Base-by-base conservation (phyloP, 1,140 invertebrate species). In the Hydropsyche tenuis region DNA sequence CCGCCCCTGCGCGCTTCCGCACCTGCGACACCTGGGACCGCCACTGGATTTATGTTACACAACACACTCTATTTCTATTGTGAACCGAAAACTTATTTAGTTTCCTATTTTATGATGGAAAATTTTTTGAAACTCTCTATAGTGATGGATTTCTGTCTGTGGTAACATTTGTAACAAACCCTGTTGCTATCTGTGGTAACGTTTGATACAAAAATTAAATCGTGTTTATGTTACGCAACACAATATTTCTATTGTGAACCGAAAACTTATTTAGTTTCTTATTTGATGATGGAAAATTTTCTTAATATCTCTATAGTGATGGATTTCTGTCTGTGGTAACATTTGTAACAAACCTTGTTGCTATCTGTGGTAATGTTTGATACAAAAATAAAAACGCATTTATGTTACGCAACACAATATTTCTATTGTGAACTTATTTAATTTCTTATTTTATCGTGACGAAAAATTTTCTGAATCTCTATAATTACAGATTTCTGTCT, bases 11-110 rank as follows among this genome's bases (percentile, higher is more conserved):
- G 14, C 16, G 2, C 45, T 20, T 18, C 9, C 48, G 48, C 48
- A 53, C 48, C 48, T 53, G 48, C 16, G 48, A 53, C 48, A 53
- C 48, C 20, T 20, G 16, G 46, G 48, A 9, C n/a, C 48, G 16
- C 9, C 16, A 53, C 48, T 53, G 48, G 20, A 16, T 53, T 53
- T 48, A 48, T n/a, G 16, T 48, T 14, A 14, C 16, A 14, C 4
- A 4, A 20, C 30, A 37, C 30, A 37, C 30, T 37, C 9, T 37
- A 37, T 37, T 37, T 37, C 30, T 37, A 37, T 37, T 37, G 30
- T 37, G 9, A 37, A 37, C 30, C 9, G 9, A 37, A 37, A 37
- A 9, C 30, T 3, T 37, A 9, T 37, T 37, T 37, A 37, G 3
- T 37, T 37, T 37, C 30, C 3, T 37, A 9, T 37, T 37, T 37